A percentile compares a stretch with the other conserved stretches of the same genome.
Conservation (phyloP, 23 tunicate species). For the Oikopleura dioica region DNA sequence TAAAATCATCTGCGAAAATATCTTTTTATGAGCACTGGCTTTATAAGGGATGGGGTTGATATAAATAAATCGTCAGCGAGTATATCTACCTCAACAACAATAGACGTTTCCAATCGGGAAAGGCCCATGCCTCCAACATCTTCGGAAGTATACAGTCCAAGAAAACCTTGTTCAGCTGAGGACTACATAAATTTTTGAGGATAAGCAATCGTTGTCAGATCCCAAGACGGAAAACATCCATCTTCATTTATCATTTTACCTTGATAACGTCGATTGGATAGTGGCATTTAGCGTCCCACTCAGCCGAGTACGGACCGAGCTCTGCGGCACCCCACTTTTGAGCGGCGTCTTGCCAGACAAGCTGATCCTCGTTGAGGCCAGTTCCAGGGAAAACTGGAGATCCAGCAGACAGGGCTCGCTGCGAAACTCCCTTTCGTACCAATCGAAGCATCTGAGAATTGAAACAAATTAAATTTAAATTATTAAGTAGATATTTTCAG, state of each 20-base stretch:
- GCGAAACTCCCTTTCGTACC: neutral
- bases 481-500: no score
- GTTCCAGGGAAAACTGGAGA: neutral
- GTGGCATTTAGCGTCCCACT: constrained; percentile 1
- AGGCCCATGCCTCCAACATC: constrained; percentile 76
- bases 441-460: neutral
- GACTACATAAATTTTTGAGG: neutral
- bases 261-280: constrained; percentile 72
- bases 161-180: constrained; percentile 56
- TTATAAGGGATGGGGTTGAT: no score
- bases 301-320: neutral
- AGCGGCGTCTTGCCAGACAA: neutral
- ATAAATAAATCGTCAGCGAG: no score
- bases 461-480: no score
- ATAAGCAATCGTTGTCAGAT: no score
- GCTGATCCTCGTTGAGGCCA: neutral
- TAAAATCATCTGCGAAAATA: no score
- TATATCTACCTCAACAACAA: constrained; percentile 81
- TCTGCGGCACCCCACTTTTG: constrained; percentile 7
- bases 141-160: constrained; percentile 52
- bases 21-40: no score
- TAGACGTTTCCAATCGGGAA: constrained; percentile 60
- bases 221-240: no score
- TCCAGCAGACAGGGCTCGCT: neutral
- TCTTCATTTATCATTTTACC: no score